phyloP scores from a whole-genome alignment of 2,113 vertebrate genomes.

The Erinaceus europaeus region DNA sequence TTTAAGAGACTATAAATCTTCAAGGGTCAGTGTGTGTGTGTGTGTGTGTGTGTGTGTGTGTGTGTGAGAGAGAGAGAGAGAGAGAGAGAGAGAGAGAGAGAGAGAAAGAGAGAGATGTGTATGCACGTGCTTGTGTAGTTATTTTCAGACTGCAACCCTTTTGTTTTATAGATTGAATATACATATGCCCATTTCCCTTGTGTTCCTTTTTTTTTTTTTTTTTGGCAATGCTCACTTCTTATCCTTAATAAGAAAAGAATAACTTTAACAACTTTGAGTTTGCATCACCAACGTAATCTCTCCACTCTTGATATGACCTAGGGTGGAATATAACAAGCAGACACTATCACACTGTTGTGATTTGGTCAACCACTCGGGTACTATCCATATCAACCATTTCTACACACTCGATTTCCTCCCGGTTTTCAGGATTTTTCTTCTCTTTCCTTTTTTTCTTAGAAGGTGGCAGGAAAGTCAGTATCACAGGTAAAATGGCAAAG shows the following conservation, averaged over 20 bases:
- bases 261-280: constrained; percentile 51
- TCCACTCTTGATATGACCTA: constrained; percentile 81
- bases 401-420: constrained; percentile 96
- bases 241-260: constrained; percentile 44
- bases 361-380: constrained; percentile 97
- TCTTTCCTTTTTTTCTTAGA: constrained; percentile 93
- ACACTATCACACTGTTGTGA: constrained; percentile 94
- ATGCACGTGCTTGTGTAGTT: constrained; percentile 27
- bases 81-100: too few relatives aligned
- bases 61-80: not conserved
- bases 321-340: constrained; percentile 80
- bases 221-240: constrained; percentile 76
- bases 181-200: constrained; percentile 60
- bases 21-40: not conserved
- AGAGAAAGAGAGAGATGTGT: too few relatives aligned
- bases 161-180: constrained; percentile 69
- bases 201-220: constrained; percentile 41
- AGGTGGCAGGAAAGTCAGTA: constrained; percentile 97
- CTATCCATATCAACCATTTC: constrained; percentile 98
- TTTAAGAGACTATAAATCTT: constrained; percentile 64
- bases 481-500: constrained; percentile 97
- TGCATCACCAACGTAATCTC: constrained; percentile 74
- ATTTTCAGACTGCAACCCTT: constrained; percentile 56
- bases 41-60: constrained; percentile 29
- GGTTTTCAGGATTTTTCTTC: constrained; percentile 86